Base-by-base conservation (phyloP, 2,888 invertebrate species). In the Ennomos quercinarius region DNA sequence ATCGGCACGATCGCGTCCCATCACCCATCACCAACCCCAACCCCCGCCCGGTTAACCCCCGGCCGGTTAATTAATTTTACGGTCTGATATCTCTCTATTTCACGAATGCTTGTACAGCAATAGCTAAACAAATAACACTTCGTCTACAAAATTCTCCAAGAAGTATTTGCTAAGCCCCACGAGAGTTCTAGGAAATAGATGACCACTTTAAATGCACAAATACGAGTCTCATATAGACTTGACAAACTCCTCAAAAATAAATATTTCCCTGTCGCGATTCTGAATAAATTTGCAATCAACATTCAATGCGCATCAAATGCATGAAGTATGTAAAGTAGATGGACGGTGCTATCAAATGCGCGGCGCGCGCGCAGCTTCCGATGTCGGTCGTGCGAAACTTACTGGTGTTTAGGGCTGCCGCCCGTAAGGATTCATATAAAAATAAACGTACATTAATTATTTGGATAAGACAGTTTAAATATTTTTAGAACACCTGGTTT, bases 331-430 rank as follows among this genome's bases (percentile, higher is more conserved):
- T 43, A 47, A 49, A 59, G 48, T 41, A 41, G 37, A 10, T 53
- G 44, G 36, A 48, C 37, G 37, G 35, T 43, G 54, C 45, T 64
- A 61, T 71, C 76, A 76, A 77, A 77, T 81, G 59, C 71, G 58
- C 51, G 63, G 66, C 67, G 67, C 71, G 74, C 69, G 71, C 67
- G 59, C 54, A 56, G 73, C 73, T 75, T 79, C 69, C 66, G 65
- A 39, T 63, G 71, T 67, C 57, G 63, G 66, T 54, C 66, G 56
- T 70, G 63, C 67, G 54, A 64, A 64, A 57, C 59, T 49, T 35
- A 41, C 44, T 34, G 12, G 38, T 44, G 11, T 2, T 9, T 11
- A 69, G 69, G 69, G 69, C 35, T 69, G 67, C 10, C 57, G 67
- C 10, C 57, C 27, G 27, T 1, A 27, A 27, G 4, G 6, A 3